phyloP scores from a whole-genome alignment of 2,888 invertebrate genomes.

The Diachrysia chrysitis region DNA sequence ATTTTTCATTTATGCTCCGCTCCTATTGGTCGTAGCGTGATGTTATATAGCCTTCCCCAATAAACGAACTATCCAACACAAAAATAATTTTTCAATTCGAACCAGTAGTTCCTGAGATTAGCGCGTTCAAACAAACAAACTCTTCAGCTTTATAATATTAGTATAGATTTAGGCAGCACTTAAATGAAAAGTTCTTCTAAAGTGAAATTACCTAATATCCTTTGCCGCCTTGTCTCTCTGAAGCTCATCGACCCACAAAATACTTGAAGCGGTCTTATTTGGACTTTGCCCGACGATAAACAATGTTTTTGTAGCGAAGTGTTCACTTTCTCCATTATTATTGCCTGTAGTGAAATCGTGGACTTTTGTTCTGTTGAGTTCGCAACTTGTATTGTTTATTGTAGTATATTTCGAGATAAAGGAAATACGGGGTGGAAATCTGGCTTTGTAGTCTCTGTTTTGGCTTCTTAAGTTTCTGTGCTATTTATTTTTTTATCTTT shows the following conservation, averaged over 20 bases:
- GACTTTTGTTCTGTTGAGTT: neutral
- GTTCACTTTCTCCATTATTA: slow-evolving; percentile 13
- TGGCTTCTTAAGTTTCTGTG: neutral
- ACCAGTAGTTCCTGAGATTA: too few species aligned
- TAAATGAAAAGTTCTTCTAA: slow-evolving; percentile 19
- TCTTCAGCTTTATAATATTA: too few species aligned
- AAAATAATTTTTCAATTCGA: too few species aligned
- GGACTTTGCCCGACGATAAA: slow-evolving; percentile 28
- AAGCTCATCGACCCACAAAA: slow-evolving; percentile 28
- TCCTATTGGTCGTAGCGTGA: too few species aligned
- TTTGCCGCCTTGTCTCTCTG: slow-evolving; percentile 13
- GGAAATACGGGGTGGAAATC: slow-evolving; percentile 2
- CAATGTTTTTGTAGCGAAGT: slow-evolving; percentile 35
- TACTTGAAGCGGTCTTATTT: slow-evolving; percentile 30
- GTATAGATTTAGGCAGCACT: neutral
- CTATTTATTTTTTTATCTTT: neutral
- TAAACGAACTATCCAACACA: too few species aligned
- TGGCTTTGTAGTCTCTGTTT: neutral
- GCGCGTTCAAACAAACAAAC: too few species aligned
- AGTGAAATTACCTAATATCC: slow-evolving; percentile 40
- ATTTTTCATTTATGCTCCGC: too few species aligned
- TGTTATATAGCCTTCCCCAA: too few species aligned
- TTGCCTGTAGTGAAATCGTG: slow-evolving; percentile 6
- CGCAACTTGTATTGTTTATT: slow-evolving; percentile 7
- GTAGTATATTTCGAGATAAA: neutral